A percentile compares a stretch with the other conserved stretches of the same genome.
phyloP scores from a whole-genome alignment of 1,140 invertebrate genomes.

The Lasaia peninsularis region DNA sequence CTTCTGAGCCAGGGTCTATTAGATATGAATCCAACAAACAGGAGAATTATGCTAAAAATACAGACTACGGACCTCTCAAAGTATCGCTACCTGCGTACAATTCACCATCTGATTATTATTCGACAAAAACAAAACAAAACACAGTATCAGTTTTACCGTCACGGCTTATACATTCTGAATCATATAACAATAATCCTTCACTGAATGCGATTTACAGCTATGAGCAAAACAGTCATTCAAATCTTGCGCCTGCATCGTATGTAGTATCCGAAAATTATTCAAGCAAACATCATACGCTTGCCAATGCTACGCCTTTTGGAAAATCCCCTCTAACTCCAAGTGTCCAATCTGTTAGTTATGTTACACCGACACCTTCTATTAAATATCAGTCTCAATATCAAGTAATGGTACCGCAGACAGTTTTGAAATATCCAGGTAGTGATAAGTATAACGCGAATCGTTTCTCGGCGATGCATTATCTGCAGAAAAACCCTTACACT shows the following conservation, averaged over 20 bases:
- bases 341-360: constrained; percentile 58
- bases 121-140: constrained; percentile 30
- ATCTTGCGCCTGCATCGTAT: constrained; percentile 34
- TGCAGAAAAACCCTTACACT: constrained; percentile 19
- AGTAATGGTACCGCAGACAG: constrained; percentile 62
- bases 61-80: constrained; percentile 25
- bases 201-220: constrained; percentile 36
- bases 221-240: constrained; percentile 39
- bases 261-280: constrained; percentile 58
- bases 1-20: constrained; percentile 22
- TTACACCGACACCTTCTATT: constrained; percentile 55
- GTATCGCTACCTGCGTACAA: constrained; percentile 26
- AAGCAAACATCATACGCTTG: constrained; percentile 61
- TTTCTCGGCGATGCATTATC: constrained; percentile 39
- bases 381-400: constrained; percentile 59
- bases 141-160: constrained; percentile 38
- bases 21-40: constrained; percentile 24
- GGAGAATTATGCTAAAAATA: background rate
- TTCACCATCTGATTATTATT: constrained; percentile 32
- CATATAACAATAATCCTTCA: constrained; percentile 34
- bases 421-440: constrained; percentile 41
- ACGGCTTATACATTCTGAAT: constrained; percentile 37
- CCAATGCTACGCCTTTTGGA: constrained; percentile 14
- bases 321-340: constrained; percentile 32
- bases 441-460: constrained; percentile 48